These are phyloP conservation scores for Stratiomys singularior DNA, from an alignment of 2,888 invertebrate genomes.

Conservation along the genomic window DNA sequence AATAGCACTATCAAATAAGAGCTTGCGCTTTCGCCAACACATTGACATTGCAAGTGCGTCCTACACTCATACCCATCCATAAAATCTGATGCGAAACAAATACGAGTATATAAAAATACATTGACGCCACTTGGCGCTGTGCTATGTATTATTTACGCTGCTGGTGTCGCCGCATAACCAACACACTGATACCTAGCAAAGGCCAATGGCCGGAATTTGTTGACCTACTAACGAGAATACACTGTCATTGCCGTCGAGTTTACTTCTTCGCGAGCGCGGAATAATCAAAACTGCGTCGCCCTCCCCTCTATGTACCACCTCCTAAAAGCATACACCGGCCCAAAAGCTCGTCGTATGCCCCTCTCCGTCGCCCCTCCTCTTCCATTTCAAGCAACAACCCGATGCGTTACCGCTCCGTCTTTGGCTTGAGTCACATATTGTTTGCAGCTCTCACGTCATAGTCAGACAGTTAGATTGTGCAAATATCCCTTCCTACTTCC, in stretches of 20 bases:
- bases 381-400: no score
- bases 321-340: no score
- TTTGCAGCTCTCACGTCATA: background rate
- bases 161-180: slow-evolving; percentile 51
- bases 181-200: slow-evolving; percentile 64
- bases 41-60: slow-evolving; percentile 44
- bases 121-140: slow-evolving; percentile 12
- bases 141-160: background rate
- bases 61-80: slow-evolving; percentile 7
- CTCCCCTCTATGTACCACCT: background rate
- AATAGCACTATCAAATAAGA: slow-evolving; percentile 32
- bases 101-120: background rate
- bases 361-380: background rate
- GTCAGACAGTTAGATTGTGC: slow-evolving; percentile 5
- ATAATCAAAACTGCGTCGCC: slow-evolving; percentile 11
- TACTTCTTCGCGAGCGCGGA: slow-evolving; percentile 47
- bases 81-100: background rate
- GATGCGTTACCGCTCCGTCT: background rate
- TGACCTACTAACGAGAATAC: slow-evolving; percentile 65
- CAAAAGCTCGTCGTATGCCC: slow-evolving; percentile 14
- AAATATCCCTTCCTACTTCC: background rate
- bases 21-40: slow-evolving; percentile 46
- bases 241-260: slow-evolving; percentile 64
- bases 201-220: slow-evolving; percentile 67
- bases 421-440: background rate